Percentiles rank a stretch among this genome's conserved stretches.
Conservation (phyloP, 2,888 invertebrate genomes). For the Nebria brevicollis region DNA sequence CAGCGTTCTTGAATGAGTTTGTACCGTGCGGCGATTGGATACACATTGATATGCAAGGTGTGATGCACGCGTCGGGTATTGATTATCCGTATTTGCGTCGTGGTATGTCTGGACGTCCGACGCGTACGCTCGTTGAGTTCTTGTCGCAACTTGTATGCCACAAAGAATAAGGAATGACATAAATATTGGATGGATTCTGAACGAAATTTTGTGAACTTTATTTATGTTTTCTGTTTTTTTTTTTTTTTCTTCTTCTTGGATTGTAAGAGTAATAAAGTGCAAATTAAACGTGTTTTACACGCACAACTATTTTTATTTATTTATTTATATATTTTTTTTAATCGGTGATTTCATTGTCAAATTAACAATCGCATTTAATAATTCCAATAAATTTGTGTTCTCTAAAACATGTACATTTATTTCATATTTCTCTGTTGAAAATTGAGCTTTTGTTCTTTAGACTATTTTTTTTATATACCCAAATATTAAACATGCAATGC, state of each 20-base stretch:
- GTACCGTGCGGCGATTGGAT: constrained; percentile 79
- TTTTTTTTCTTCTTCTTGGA: not conserved
- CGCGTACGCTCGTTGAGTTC: constrained; percentile 78
- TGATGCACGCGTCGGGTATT: constrained; percentile 74
- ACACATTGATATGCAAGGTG: constrained; percentile 83
- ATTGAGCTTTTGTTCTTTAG: constrained; percentile 10
- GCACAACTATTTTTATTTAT: constrained; percentile 17
- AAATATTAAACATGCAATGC: too few relatives aligned
- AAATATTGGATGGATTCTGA: not conserved
- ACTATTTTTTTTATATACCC: too few relatives aligned
- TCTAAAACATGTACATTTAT: not conserved
- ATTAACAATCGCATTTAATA: constrained; percentile 12
- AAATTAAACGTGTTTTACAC: not conserved
- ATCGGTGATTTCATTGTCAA: constrained; percentile 26
- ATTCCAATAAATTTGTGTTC: constrained; percentile 20
- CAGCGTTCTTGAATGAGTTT: constrained; percentile 80
- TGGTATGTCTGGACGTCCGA: constrained; percentile 83
- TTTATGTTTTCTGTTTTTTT: constrained; percentile 14
- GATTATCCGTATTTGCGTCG: constrained; percentile 70
- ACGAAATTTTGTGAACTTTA: not conserved
- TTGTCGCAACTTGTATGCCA: constrained; percentile 69
- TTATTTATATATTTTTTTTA: too few relatives aligned
- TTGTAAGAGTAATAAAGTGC: not conserved
- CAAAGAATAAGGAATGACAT: constrained; percentile 53
- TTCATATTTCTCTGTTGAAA: not conserved